Evolutionary conservation across 2,888 invertebrate species (phyloP), one percentile per base, ranked within the genome.

Genomic region (Alcis repandata): DNA sequence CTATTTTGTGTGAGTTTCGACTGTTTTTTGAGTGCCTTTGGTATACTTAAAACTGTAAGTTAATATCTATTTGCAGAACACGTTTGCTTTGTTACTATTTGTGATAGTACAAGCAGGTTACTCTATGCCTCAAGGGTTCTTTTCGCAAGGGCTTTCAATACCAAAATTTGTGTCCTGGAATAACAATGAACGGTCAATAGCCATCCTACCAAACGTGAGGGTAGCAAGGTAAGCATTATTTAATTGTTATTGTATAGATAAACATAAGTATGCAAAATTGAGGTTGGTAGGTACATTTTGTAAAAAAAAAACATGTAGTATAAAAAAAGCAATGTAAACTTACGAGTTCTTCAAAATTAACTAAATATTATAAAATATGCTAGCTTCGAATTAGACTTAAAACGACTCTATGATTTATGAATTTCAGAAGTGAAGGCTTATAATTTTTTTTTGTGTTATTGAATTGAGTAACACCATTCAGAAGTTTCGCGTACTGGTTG

Each of bases 91-190:
- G 36, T 32, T 20, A 22, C 27, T 64, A 17, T n/a, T 59, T 0
- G 2, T 36, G 38, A 38, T 33, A 17, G 22, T 63, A n/a, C 20
- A 59, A 20, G 7, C 2, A 4, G 51, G 52, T 3, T 2, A 48
- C 27, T 17, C 36, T n/a, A 33, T 49, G 59, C 64, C 64, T 11
- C 64, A 64, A 45, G 64, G 59, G n/a, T 64, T 64, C 33, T 58
- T 63, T 38, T 48, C 54, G 7, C 61, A 61, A 20, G 19, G 45
- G 6, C 51, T 57, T 32, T 27, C 56, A 1, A 22, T 51, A 11
- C 64, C 64, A n/a, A 54, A 38, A 27, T 1, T 59, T n/a, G 17
- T 41, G 0, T 43, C 64, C 0, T 56, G 54, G 61, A 56, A 62
- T 54, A 33, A 40, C 0, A 56, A 46, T 15, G 60, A 60, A 3